These are phyloP conservation scores for Hetaerina americana DNA, from an alignment of 1,140 invertebrate genomes.

Conservation along the genomic window DNA sequence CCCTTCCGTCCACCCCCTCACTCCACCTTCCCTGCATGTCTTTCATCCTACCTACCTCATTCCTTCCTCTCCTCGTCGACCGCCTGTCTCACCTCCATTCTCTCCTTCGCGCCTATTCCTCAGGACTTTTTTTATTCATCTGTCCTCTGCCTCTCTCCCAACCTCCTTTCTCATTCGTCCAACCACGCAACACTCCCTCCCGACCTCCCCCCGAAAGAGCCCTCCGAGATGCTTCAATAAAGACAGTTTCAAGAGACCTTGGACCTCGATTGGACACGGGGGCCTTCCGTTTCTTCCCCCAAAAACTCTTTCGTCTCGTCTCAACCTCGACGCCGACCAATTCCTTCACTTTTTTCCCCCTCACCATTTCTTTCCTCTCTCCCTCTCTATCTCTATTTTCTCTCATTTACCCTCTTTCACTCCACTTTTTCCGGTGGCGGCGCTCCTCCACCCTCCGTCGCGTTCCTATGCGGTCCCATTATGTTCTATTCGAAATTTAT, in stretches of 20 bases:
- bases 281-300: background rate
- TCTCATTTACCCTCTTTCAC: too few relatives aligned
- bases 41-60: too few relatives aligned
- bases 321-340: background rate
- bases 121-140: background rate
- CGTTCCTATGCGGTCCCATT: too few relatives aligned
- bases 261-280: background rate
- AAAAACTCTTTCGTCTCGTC: background rate
- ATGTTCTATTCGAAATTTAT: too few relatives aligned
- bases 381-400: too few relatives aligned
- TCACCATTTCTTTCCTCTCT: background rate
- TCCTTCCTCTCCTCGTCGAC: background rate
- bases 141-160: background rate
- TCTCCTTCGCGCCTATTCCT: background rate
- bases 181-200: background rate
- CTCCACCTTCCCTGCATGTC: too few relatives aligned
- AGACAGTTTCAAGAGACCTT: background rate
- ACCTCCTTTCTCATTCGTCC: background rate
- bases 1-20: too few relatives aligned
- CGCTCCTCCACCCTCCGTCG: too few relatives aligned
- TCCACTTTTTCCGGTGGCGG: too few relatives aligned
- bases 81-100: background rate
- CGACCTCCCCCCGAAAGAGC: background rate
- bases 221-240: background rate
- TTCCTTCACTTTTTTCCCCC: background rate